Conservation (phyloP, 2,113 vertebrate genomes). For the Gobio gobio region DNA sequence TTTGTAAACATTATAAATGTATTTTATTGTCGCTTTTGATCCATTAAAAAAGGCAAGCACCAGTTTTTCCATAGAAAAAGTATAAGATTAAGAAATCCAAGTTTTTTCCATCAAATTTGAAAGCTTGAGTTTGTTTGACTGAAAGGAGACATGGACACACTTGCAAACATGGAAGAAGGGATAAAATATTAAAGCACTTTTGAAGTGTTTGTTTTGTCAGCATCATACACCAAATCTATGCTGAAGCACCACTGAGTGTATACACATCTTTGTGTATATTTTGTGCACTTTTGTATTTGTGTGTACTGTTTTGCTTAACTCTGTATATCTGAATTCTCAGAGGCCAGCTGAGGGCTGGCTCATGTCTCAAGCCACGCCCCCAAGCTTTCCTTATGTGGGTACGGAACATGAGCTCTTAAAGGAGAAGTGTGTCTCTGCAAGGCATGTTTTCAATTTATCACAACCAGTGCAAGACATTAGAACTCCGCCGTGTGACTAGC, state of each 20-base stretch:
- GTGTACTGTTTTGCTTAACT: constrained; percentile 15
- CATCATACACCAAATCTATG: background rate
- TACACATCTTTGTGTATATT: background rate
- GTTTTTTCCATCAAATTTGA: background rate
- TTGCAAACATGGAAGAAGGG: background rate
- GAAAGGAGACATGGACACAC: background rate
- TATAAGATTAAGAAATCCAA: background rate
- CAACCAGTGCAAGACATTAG: background rate
- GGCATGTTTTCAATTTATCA: constrained; percentile 22
- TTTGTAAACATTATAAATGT: background rate
- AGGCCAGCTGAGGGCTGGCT: constrained; percentile 17
- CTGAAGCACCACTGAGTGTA: background rate
- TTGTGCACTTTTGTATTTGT: constrained; percentile 23
- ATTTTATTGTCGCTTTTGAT: background rate
- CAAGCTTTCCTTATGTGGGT: constrained; percentile 36
- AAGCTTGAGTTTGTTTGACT: background rate
- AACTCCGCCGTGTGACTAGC: background rate
- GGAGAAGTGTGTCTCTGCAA: constrained; percentile 31
- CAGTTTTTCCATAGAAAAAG: background rate
- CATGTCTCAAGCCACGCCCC: constrained; percentile 31
- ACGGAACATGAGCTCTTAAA: constrained; percentile 19
- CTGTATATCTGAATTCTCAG: constrained; percentile 3
- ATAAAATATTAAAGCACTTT: background rate
- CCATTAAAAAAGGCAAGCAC: background rate
- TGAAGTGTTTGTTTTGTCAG: background rate